Evolutionary conservation across 2,113 vertebrate species (phyloP), one percentile per base, ranked within the genome.

Genomic region (Sinocyclocheilus anshuiensis): DNA sequence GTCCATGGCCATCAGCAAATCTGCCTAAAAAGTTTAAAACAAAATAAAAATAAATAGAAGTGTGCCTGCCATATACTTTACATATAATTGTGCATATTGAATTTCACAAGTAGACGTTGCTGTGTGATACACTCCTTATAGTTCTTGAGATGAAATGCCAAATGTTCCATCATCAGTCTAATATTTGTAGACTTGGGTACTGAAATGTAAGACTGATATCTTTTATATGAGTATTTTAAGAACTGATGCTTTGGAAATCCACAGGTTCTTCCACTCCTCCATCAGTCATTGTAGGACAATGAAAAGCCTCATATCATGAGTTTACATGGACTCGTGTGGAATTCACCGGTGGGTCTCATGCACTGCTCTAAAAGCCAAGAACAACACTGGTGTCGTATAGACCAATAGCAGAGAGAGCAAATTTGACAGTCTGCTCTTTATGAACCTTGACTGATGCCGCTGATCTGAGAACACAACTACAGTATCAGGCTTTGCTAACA

Each of bases 1-100:
- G 96, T 81, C 96, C 96, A 3, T 97, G 96, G 88, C 97, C 98
- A 94, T 97, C 97, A 93, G 96, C 91, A 29, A 97, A 98, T 90
- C 97, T 96, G 92, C 97, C 97, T 96, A 92, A 83, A 88, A 87
- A 88, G 77, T 86, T 42, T 20, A 91, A 83, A 36, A 76, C 9
- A 83, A 18, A 15, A 24, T 45, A 13, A n/a, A 42, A n/a, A 48
- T 75, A 42, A 24, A 48, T 48, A 57, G 55, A 57, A 20, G 18
- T 1, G 6, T 18, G 20, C 55, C 18, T 6, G 6, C 18, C 7
- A 59, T 59, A 20, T 59, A 59, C 33, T 1, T 3, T 69, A 29
- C 15, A 69, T 18, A 69, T 69, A 29, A 15, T 6, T 33, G 29
- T 36, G 16, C 29, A 69, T 69, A 4, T 3, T 11, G 16, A 36